Evolutionary conservation across 2,888 invertebrate genomes (phyloP).

Genomic region (Aleiodes testaceus): DNA sequence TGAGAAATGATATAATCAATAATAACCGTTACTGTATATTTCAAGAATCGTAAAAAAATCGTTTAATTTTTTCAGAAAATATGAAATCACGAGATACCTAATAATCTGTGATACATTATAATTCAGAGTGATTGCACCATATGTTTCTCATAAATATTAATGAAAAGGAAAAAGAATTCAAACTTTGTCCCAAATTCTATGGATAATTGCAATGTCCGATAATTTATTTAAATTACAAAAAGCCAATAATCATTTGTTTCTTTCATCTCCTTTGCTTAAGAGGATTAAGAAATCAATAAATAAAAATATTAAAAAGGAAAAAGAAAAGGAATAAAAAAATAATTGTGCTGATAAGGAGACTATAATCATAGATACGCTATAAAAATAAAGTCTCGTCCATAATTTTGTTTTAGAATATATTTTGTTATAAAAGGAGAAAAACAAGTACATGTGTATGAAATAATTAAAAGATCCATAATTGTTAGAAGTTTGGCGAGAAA

Average conservation of each 20-base stretch:
- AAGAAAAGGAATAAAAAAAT: slow-evolving; percentile 34
- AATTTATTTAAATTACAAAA: slow-evolving; percentile 14
- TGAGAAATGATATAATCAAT: slow-evolving; percentile 13
- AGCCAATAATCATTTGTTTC: slow-evolving; percentile 4
- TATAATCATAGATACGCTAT: slow-evolving; percentile 18
- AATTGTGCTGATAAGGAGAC: slow-evolving; percentile 28
- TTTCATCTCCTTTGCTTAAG: slow-evolving; percentile 17
- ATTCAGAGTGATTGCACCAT: slow-evolving; percentile 13
- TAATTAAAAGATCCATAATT: slow-evolving; percentile 20
- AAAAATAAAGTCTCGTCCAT: slow-evolving; percentile 25
- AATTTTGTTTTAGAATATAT: slow-evolving; percentile 36
- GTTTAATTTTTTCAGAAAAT: slow-evolving; percentile 17
- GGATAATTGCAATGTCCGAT: slow-evolving; percentile 6
- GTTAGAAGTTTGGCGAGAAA: neutral
- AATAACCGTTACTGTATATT: slow-evolving; percentile 23
- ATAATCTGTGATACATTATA: slow-evolving; percentile 33
- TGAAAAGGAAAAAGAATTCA: neutral
- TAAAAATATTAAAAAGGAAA: slow-evolving; percentile 27
- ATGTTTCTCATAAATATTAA: slow-evolving; percentile 27
- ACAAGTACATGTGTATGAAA: slow-evolving; percentile 27
- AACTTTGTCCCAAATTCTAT: slow-evolving; percentile 3
- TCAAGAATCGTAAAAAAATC: neutral
- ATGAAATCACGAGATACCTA: slow-evolving; percentile 31
- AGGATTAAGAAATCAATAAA: slow-evolving; percentile 17
- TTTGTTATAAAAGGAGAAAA: slow-evolving; percentile 33